Conservation (phyloP, 2,888 invertebrate genomes). For the Eilema griseolum region DNA sequence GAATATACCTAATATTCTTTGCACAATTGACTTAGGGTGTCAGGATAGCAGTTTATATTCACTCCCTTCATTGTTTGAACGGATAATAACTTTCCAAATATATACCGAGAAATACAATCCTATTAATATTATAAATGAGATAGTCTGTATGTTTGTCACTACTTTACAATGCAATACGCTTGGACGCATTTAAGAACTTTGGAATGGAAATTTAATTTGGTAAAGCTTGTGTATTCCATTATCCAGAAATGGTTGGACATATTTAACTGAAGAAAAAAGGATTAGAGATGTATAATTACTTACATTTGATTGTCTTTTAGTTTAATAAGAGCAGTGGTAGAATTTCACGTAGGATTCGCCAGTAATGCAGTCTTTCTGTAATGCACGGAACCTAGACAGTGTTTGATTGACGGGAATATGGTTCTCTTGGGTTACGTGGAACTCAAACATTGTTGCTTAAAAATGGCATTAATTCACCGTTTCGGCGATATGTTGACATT, state of each 20-base stretch:
- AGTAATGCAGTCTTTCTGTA: too few species aligned
- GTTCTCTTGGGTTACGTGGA: not conserved
- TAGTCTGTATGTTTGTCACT: not conserved
- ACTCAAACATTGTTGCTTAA: not conserved
- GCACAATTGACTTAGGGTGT: slow-evolving; percentile 72
- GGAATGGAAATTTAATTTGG: too few species aligned
- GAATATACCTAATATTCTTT: slow-evolving; percentile 80
- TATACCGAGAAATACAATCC: slow-evolving; percentile 9
- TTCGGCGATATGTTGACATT: not conserved
- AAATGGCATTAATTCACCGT: not conserved
- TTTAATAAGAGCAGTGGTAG: too few species aligned
- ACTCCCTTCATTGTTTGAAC: slow-evolving; percentile 50
- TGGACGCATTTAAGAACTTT: not conserved
- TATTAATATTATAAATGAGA: not conserved
- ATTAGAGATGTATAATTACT: too few species aligned
- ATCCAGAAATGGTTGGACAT: not conserved
- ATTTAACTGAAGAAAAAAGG: not conserved
- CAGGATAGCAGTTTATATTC: slow-evolving; percentile 61
- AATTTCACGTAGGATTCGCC: too few species aligned
- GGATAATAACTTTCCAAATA: slow-evolving; percentile 28
- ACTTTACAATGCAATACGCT: not conserved
- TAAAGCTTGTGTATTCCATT: not conserved
- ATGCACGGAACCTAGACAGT: not conserved
- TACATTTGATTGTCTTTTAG: too few species aligned
- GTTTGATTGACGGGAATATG: not conserved